Evolutionary conservation across 23 tunicate genomes (phyloP), one percentile per base, ranked within the genome.

Genomic region (Halocynthia roretzi): DNA sequence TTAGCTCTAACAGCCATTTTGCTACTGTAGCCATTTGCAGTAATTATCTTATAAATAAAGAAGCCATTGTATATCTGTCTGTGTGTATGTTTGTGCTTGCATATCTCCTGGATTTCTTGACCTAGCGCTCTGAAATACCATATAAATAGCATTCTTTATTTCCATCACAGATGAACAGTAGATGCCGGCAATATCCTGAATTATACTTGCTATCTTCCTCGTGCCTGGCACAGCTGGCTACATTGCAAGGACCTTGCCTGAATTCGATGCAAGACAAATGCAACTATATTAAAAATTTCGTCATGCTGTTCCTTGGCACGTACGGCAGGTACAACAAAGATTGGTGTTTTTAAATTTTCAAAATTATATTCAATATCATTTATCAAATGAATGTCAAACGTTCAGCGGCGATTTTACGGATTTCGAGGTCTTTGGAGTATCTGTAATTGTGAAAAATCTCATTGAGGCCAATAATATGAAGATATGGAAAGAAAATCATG

Each of bases 151-250:
- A 31, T 31, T 31, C 44, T 1, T 31, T 31, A 31, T 1, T 31
- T 31, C 44, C 44, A 31, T 31, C 44, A 31, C 44, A 31, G 44
- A 31, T 31, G 44, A 1, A 52, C n/a, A 22, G 55, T 8, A 74
- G 23, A 53, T 74, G 78, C 31, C 78, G 56, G 19, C 8, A 8
- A 10, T 17, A 52, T 53, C 19, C 14, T 15, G 62, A 74, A n/a
- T 53, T 74, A 53, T 74, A 64, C 55, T 22, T 22, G 48, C 9
- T 74, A 8, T 80, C 96, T 10, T 52, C 68, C 15, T 68, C 82
- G 6, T 89, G 96, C 62, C 75, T 89, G 7, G 56, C 88, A 10
- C 96, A 89, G 77, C 85, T 89, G 44, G 83, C 96, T 7, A 72
- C 88, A 51, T 82, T 89, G 23, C 56, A 89, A 7, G 96, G 96